phyloP scores from a whole-genome alignment of 2,888 invertebrate genomes.

The Aspidapion aeneum region DNA sequence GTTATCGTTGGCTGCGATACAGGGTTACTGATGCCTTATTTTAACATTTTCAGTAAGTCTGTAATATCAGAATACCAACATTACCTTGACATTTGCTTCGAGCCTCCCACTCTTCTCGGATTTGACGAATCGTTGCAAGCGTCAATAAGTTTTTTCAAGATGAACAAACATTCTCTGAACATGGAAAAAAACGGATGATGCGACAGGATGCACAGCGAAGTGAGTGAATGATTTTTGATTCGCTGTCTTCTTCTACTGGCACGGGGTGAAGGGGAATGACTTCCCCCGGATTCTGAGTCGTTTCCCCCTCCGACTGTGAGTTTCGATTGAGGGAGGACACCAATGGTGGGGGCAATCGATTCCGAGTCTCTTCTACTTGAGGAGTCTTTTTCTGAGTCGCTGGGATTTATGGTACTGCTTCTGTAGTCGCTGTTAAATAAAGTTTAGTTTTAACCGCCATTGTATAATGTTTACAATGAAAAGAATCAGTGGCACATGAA shows the following conservation, averaged over 20 bases:
- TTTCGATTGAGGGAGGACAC: constrained; percentile 53
- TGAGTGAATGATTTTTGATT: constrained; percentile 88
- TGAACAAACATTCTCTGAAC: constrained; percentile 96
- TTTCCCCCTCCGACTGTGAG: constrained; percentile 64
- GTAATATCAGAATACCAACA: too few species aligned
- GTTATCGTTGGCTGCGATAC: too few species aligned
- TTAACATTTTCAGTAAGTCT: too few species aligned
- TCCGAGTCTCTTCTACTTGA: constrained; percentile 70
- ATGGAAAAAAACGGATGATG: constrained; percentile 99
- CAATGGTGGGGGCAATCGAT: constrained; percentile 33
- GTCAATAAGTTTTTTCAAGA: constrained; percentile 93
- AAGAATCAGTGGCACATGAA: too few species aligned
- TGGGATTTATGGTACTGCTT: constrained; percentile 85
- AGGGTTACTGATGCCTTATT: too few species aligned
- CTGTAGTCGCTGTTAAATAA: constrained; percentile 83
- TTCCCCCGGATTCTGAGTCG: constrained; percentile 86
- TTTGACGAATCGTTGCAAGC: constrained; percentile 95
- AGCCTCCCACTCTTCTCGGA: constrained; percentile 84
- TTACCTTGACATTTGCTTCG: constrained; percentile 82
- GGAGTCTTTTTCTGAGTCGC: constrained; percentile 85
- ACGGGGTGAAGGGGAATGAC: constrained; percentile 81
- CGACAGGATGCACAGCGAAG: constrained; percentile 94
- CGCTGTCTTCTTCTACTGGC: constrained; percentile 76
- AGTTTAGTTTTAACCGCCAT: neutral
- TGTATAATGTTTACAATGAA: too few species aligned